Conservation (phyloP, 2,113 vertebrate genomes). For the Parus major region DNA sequence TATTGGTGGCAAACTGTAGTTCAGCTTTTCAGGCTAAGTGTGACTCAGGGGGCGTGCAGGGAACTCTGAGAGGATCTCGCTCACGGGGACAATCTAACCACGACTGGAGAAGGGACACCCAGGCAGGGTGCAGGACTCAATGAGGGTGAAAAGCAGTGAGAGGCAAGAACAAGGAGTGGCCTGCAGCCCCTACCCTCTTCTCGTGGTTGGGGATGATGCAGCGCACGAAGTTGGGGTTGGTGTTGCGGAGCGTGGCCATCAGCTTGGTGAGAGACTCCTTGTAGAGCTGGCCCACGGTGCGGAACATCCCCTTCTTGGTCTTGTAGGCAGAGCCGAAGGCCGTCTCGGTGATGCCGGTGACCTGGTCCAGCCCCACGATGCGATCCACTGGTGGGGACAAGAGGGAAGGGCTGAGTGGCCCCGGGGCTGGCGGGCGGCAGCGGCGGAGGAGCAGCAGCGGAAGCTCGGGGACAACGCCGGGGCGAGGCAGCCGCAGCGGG, state of each 20-base stretch:
- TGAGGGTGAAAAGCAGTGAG: rapidly evolving
- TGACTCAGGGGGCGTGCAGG: neutral
- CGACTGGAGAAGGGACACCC: rapidly evolving
- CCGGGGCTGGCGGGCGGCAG: neutral
- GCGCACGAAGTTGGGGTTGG: slow-evolving; percentile 97
- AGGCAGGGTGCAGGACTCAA: rapidly evolving
- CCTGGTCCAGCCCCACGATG: slow-evolving; percentile 97
- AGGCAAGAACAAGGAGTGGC: rapidly evolving
- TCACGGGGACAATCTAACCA: rapidly evolving
- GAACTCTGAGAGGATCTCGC: neutral
- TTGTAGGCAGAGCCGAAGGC: slow-evolving; percentile 94
- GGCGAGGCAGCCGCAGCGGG: slow-evolving; percentile 44
- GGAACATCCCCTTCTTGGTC: slow-evolving; percentile 98
- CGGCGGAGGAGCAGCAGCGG: neutral
- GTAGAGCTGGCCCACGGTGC: slow-evolving; percentile 94
- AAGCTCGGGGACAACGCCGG: slow-evolving; percentile 69
- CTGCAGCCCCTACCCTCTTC: slow-evolving; percentile 83
- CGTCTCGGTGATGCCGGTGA: slow-evolving; percentile 95
- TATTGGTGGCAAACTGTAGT: rapidly evolving
- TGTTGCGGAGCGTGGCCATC: slow-evolving; percentile 97
- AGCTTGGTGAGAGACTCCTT: slow-evolving; percentile 96
- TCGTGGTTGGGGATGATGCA: slow-evolving; percentile 99
- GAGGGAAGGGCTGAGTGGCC: neutral
- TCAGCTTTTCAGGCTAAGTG: neutral
- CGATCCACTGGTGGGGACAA: slow-evolving; percentile 85